phyloP scores from a whole-genome alignment of 2,888 invertebrate genomes.

The Oxyteleia sp. region DNA sequence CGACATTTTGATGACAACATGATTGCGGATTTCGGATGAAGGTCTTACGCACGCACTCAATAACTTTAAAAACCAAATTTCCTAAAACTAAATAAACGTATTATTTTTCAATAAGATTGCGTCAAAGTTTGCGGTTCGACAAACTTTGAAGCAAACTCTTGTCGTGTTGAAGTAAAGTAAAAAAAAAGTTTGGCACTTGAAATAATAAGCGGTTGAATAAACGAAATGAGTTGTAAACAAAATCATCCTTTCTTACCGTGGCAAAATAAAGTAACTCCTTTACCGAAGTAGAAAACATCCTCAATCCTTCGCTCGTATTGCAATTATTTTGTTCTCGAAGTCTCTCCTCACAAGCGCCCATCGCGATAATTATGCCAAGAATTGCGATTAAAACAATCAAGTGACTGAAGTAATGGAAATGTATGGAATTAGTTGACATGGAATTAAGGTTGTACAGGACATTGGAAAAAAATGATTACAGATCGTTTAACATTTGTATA shows the following conservation, averaged over 20 bases:
- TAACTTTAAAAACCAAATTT: neutral
- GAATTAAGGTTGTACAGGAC: too few species aligned
- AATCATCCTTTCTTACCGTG: constrained; percentile 25
- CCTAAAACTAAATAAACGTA: neutral
- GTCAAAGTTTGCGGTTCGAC: too few species aligned
- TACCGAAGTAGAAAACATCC: constrained; percentile 35
- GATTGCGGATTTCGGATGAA: constrained; percentile 4
- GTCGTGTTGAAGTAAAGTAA: too few species aligned
- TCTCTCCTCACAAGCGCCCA: constrained; percentile 62
- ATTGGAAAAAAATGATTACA: too few species aligned
- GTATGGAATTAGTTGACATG: too few species aligned
- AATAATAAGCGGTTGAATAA: neutral
- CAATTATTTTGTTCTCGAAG: constrained; percentile 60
- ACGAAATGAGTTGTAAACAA: too few species aligned
- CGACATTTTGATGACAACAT: constrained; percentile 3
- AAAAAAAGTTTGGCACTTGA: neutral
- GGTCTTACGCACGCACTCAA: constrained; percentile 7
- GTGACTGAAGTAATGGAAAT: too few species aligned
- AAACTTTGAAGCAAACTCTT: too few species aligned
- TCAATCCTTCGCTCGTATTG: constrained; percentile 34
- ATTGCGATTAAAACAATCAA: constrained; percentile 54
- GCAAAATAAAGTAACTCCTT: constrained; percentile 6
- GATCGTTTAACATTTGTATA: too few species aligned
- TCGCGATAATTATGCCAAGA: constrained; percentile 52
- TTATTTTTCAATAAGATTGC: too few species aligned